Base-by-base conservation (phyloP, 2,113 vertebrate species). In the Mastomys coucha region DNA sequence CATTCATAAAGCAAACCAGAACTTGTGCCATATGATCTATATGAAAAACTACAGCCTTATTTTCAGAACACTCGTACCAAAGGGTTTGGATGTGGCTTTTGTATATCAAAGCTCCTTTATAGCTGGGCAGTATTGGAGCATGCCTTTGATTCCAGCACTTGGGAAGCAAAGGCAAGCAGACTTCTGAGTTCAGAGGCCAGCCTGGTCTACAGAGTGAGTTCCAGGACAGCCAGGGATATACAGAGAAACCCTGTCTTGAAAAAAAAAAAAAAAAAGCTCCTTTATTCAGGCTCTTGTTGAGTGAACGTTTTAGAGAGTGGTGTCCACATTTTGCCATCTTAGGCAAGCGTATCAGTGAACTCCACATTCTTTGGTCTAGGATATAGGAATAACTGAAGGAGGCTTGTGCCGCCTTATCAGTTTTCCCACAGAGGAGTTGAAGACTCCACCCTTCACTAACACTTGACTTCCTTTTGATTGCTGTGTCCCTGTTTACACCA, bases 1-100 rank as follows among this genome's bases (percentile, higher is more conserved):
- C 22, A 3, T 28, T 31, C 22, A 6, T 14, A 36, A 45, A 16
- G 19, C 4, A 0, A 8, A 2, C 33, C 11, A 5, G n/a, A 19
- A 13, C 4, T 11, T 31, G 42, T 56, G 56, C 89, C 3, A 0
- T 3, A 0, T 39, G 20, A 53, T 80, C 31, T 58, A 5, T 56
- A 33, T 33, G 24, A 11, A 9, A 9, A 0, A 4, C n/a, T 45
- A 56, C 22, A 78, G 20, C 31, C 5, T 67, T 91, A 28, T 45
- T 22, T 86, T 67, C 4, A 9, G 42, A 94, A 36, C 17, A 5
- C 0, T 42, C 8, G 36, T 65, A 16, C 73, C 75, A 36, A 45
- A 36, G 45, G 45, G 39, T 88, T 85, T 3, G 26, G 65, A 28
- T 33, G 3, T 63, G 58, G 31, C 39, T 16, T 81, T 10, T 80